phyloP scores from a whole-genome alignment of 2,797 vertebrate species.

The Phalanger gymnotis region DNA sequence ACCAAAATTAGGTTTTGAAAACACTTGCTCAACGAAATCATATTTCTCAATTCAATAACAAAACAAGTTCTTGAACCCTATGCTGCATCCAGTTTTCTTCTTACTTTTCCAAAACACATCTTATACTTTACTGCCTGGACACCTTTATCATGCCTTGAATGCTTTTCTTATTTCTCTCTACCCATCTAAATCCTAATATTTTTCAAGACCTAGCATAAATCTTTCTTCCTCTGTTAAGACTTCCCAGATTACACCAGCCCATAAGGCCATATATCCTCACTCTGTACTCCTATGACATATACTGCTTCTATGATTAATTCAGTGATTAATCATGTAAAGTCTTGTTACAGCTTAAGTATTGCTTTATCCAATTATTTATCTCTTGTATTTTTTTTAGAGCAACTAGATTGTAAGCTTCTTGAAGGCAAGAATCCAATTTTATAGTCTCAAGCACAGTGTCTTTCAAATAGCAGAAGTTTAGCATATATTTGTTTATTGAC shows the following conservation, averaged over 20 bases:
- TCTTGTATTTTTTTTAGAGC: background rate
- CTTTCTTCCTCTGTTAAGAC: background rate
- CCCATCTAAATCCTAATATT: background rate
- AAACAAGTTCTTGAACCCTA: background rate
- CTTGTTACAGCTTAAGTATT: background rate
- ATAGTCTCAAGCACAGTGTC: background rate
- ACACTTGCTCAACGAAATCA: background rate
- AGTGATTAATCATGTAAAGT: background rate
- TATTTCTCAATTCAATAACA: background rate
- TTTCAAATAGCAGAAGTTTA: background rate
- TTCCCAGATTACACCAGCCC: background rate
- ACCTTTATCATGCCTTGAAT: background rate
- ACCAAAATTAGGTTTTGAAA: constrained; percentile 53
- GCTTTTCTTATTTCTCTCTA: background rate
- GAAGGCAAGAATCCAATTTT: background rate
- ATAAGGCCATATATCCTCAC: background rate
- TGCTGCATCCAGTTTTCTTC: background rate
- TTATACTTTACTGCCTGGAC: background rate
- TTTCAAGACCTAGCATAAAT: background rate
- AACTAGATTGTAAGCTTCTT: background rate
- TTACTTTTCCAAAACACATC: background rate
- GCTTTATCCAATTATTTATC: background rate
- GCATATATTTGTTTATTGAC: background rate
- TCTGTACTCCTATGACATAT: background rate
- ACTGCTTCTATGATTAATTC: background rate